phyloP scores from a whole-genome alignment of 2,888 invertebrate species.

The Scaptomyza flava region DNA sequence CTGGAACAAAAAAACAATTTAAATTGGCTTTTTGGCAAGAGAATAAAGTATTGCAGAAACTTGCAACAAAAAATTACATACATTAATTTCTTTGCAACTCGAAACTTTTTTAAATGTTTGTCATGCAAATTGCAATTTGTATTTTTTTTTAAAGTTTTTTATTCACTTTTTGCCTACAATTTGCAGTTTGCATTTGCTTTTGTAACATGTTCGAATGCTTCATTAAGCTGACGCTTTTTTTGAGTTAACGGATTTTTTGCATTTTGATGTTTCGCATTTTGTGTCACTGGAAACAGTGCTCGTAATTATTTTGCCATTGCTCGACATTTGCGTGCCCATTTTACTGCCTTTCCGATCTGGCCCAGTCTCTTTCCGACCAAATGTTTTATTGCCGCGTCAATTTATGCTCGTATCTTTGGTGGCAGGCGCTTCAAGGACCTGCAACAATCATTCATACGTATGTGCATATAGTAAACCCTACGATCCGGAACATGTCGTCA shows the following conservation, averaged over 20 bases:
- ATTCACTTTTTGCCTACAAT: not conserved
- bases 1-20: not conserved
- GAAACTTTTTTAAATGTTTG: constrained; percentile 18
- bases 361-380: constrained; percentile 11
- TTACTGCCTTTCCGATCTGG: constrained; percentile 4
- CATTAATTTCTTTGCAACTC: not conserved
- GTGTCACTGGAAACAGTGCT: constrained; percentile 48
- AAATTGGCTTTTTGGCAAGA: not conserved
- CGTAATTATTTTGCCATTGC: constrained; percentile 68
- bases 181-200: constrained; percentile 9
- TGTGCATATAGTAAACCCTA: not conserved
- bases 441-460: constrained; percentile 10
- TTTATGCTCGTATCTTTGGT: constrained; percentile 42
- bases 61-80: not conserved
- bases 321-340: constrained; percentile 45
- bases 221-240: constrained; percentile 33
- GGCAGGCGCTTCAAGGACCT: constrained; percentile 25
- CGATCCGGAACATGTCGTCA: constrained; percentile 21
- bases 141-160: constrained; percentile 3
- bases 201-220: constrained; percentile 30
- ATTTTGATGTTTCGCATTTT: constrained; percentile 61
- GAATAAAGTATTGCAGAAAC: not conserved
- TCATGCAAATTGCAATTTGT: constrained; percentile 9
- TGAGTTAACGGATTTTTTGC: constrained; percentile 48
- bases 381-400: constrained; percentile 59